Evolutionary conservation across 2,113 vertebrate genomes (phyloP).

Genomic region (human (Homo sapiens)): GRCh38 chr1:99484501-99485000

Average conservation of each 20-base stretch:
- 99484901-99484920: background rate
- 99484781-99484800: background rate
- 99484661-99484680: conserved; percentile 35
- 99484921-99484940: background rate
- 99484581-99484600: conserved; percentile 67
- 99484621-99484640: conserved; percentile 50
- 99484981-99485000: background rate
- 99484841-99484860: background rate
- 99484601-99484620: conserved; percentile 60
- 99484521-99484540: conserved; percentile 66
- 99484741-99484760: background rate
- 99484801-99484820: background rate
- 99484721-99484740: conserved; percentile 31
- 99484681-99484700: conserved; percentile 62
- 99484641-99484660: conserved; percentile 62
- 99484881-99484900: background rate
- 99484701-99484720: conserved; percentile 58
- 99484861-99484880: background rate
- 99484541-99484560: conserved; percentile 47
- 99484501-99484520: conserved; percentile 60
- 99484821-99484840: background rate
- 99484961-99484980: background rate
- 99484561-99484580: conserved; percentile 59
- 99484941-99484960: background rate
- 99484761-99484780: too few species aligned